A percentile compares a stretch with the other conserved stretches of the same genome.
phyloP scores from a whole-genome alignment of 1,140 invertebrate species.

The Adelges cooleyi region DNA sequence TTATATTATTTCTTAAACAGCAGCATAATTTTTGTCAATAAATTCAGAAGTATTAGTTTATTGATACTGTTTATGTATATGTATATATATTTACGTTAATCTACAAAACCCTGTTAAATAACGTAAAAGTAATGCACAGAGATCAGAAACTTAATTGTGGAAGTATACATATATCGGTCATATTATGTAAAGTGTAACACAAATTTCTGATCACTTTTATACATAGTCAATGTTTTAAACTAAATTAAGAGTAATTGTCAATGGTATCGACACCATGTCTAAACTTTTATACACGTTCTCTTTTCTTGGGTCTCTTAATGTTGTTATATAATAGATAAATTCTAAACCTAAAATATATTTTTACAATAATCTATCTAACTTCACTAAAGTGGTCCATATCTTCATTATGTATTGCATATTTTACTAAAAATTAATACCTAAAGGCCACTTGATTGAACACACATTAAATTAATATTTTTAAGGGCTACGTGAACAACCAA shows the following conservation, averaged over 20 bases:
- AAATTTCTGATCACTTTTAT: too few species aligned
- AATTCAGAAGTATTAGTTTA: too few species aligned
- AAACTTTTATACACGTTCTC: background rate
- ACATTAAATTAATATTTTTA: background rate
- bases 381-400: background rate
- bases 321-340: background rate
- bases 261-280: background rate
- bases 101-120: too few species aligned
- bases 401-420: slow-evolving; percentile 11
- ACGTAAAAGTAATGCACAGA: too few species aligned
- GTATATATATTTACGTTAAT: too few species aligned
- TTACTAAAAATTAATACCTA: slow-evolving; percentile 17
- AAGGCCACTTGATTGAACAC: slow-evolving; percentile 26
- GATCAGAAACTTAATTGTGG: too few species aligned
- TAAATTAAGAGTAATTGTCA: background rate
- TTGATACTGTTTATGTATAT: too few species aligned
- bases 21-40: too few species aligned
- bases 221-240: background rate
- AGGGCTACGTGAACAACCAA: background rate
- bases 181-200: too few species aligned
- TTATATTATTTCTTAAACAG: too few species aligned
- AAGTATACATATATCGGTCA: too few species aligned
- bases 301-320: background rate
- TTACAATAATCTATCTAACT: background rate
- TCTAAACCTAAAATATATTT: background rate